Evolutionary conservation across 2,888 invertebrate genomes (phyloP).

Genomic region (Drosophila parthenogenetica): DNA sequence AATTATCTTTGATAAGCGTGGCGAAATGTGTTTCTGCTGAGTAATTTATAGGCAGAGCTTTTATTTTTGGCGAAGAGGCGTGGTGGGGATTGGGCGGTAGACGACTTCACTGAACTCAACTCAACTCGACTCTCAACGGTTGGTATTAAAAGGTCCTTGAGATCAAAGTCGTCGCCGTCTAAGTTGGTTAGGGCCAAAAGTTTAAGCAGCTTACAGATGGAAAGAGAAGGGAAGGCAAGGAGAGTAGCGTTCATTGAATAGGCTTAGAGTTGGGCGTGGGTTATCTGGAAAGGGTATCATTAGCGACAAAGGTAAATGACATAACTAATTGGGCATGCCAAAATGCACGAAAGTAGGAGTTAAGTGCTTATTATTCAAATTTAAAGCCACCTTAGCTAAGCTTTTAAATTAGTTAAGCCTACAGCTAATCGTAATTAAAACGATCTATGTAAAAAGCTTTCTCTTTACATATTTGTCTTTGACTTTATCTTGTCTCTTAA

Average conservation of each 20-base stretch:
- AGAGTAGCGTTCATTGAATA: conserved; percentile 12
- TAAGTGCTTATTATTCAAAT: background rate
- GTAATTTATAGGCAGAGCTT: conserved; percentile 70
- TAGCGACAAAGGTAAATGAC: conserved; percentile 28
- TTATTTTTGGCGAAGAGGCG: conserved; percentile 12
- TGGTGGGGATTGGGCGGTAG: background rate
- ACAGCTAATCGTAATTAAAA: too few relatives aligned
- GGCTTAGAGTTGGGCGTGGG: background rate
- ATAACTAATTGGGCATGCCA: conserved; percentile 42
- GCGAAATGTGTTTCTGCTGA: conserved; percentile 69
- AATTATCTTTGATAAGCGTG: conserved; percentile 77
- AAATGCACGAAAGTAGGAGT: background rate
- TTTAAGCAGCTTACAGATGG: conserved; percentile 66
- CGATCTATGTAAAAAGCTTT: too few relatives aligned
- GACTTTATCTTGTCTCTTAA: conserved; percentile 9
- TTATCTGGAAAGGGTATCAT: conserved; percentile 9
- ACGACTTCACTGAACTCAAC: conserved; percentile 29
- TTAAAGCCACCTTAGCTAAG: background rate
- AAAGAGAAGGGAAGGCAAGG: background rate
- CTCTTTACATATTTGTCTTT: background rate
- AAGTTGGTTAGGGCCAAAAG: conserved; percentile 50
- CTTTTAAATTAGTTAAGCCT: too few relatives aligned
- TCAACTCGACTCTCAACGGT: conserved; percentile 3
- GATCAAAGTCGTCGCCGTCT: conserved; percentile 64
- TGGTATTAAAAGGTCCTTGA: conserved; percentile 66